Percentiles rank a stretch among this genome's conserved stretches.
These are phyloP conservation scores for Petrolisthes cinctipes DNA, from an alignment of 2,888 invertebrate genomes.

Conservation along the genomic window DNA sequence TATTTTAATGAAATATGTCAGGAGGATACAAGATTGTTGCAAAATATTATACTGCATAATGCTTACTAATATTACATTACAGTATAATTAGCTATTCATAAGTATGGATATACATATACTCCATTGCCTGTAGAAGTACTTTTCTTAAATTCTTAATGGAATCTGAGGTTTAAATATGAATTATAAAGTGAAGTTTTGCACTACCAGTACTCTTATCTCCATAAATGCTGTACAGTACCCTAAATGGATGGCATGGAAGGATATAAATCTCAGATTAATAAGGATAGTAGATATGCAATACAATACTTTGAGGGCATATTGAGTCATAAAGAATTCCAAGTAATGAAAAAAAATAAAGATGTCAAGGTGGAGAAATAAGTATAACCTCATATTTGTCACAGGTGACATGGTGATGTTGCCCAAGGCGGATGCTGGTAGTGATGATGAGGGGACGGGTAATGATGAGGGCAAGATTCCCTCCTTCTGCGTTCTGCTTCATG, in stretches of 20 bases:
- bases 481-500: conserved; percentile 93
- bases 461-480: conserved; percentile 83
- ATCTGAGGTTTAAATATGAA: no score
- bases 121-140: neutral
- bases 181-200: no score
- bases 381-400: neutral
- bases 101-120: neutral
- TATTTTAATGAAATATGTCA: neutral
- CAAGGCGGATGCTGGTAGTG: conserved; percentile 49
- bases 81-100: neutral
- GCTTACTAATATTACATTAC: neutral
- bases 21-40: no score
- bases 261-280: no score
- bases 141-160: neutral
- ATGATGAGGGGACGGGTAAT: conserved; percentile 63
- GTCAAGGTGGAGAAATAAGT: no score
- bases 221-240: no score
- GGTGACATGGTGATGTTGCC: conserved; percentile 52
- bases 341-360: no score
- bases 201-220: no score
- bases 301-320: no score
- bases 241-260: no score
- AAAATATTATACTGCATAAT: neutral
- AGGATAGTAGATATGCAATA: no score
- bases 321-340: no score